A percentile compares a stretch with the other conserved stretches of the same genome.
phyloP scores from a whole-genome alignment of 2,888 invertebrate species.

The Operophtera brumata region DNA sequence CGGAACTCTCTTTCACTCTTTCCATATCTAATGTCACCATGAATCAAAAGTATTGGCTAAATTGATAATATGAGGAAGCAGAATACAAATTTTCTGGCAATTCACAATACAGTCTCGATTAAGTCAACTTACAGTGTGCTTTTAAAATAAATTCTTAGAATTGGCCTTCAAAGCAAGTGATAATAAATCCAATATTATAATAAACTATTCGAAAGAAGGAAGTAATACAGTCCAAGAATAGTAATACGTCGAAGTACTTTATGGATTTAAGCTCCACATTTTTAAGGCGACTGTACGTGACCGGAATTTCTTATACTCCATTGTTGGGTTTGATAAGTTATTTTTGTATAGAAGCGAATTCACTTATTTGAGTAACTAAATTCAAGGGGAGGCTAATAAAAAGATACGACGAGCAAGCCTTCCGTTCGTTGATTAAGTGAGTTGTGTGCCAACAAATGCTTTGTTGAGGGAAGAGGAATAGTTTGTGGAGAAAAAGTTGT shows the following conservation, averaged over 20 bases:
- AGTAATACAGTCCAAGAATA: constrained; percentile 61
- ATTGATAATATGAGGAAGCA: too few species aligned
- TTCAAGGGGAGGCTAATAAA: constrained; percentile 60
- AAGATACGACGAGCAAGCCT: constrained; percentile 58
- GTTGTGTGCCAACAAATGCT: constrained; percentile 35
- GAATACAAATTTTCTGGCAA: too few species aligned
- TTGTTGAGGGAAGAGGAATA: constrained; percentile 22
- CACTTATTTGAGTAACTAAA: constrained; percentile 74
- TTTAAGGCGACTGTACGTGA: constrained; percentile 77
- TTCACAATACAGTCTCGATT: too few species aligned
- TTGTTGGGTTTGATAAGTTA: constrained; percentile 65
- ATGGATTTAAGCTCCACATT: constrained; percentile 76
- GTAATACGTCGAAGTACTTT: constrained; percentile 74
- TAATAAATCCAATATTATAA: constrained; percentile 15
- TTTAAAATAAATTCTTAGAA: too few species aligned
- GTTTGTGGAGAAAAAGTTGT: constrained; percentile 20
- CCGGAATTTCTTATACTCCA: constrained; percentile 60
- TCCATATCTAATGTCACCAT: too few species aligned
- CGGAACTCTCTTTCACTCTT: too few species aligned
- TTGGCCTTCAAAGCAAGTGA: too few species aligned
- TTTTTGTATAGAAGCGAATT: constrained; percentile 67
- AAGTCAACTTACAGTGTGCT: too few species aligned
- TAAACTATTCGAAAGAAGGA: constrained; percentile 65
- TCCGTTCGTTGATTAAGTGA: constrained; percentile 61
- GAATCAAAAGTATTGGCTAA: too few species aligned